Base-by-base conservation (phyloP, 2,888 invertebrate genomes). In the Gryllus longicercus region DNA sequence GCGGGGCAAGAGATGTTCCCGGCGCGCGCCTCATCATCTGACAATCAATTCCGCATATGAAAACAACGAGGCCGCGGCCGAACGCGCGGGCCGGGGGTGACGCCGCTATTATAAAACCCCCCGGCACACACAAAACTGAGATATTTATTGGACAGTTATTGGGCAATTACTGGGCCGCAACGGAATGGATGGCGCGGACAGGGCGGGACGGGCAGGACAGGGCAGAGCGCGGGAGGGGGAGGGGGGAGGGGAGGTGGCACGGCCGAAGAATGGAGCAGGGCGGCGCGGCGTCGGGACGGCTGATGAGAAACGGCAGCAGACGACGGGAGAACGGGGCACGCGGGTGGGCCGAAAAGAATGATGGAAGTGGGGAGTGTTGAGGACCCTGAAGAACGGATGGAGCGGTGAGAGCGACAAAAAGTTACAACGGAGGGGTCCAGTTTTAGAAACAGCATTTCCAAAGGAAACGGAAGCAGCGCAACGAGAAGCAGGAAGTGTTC, bases 1-100 rank as follows among this genome's bases (percentile, higher is more conserved):
- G 38, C 38, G 38, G 38, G 38, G 38, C 38, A 38, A 38, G 38
- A 38, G 38, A 38, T 38, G 38, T 8, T 38, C 38, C 38, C 63
- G 8, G 63, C 63, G 63, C 63, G 16, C 63, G 63, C 63, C n/a
- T 63, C 63, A 63, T 63, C 63, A 63, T 14, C n/a, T 63, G 63
- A 63, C 63, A 63, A 63, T 63, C 63, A 63, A 63, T 63, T n/a
- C 63, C 63, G 63, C 63, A 63, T 63, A 63, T 63, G 63, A 63
- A n/a, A 14, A n/a, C 63, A n/a, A 63, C 63, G 63, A 18, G 63
- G 63, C 14, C n/a, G 63, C 63, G 63, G 4, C 16, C 14, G 63
- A 14, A n/a, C 63, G 63, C 63, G 63, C 63, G 16, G 14, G 63
- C 63, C 63, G 63, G 63, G 16, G 63, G 16, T 18, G 63, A n/a